These are phyloP conservation scores for Pseudococcus longispinus DNA, from an alignment of 2,888 invertebrate genomes.

Conservation along the genomic window DNA sequence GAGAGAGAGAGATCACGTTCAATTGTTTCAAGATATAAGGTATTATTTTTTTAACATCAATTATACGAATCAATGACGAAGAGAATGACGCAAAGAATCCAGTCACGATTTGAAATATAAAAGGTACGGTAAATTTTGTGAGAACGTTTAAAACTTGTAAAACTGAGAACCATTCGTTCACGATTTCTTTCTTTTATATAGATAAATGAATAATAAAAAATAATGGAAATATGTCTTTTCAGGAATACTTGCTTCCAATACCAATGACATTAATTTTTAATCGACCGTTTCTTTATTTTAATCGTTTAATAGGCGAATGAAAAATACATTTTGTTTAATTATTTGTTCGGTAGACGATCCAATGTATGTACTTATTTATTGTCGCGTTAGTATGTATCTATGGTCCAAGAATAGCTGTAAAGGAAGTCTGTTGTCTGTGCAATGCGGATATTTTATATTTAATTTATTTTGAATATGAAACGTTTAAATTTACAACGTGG, in stretches of 20 bases:
- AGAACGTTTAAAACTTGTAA: neutral
- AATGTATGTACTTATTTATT: neutral
- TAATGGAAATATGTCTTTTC: neutral
- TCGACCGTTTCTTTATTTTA: neutral
- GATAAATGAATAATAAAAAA: neutral
- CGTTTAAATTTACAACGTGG: neutral
- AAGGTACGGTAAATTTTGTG: slow-evolving; percentile 10
- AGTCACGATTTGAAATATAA: slow-evolving; percentile 19
- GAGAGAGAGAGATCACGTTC: neutral
- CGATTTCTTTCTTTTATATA: neutral
- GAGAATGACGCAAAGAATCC: slow-evolving; percentile 36
- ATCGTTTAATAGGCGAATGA: neutral
- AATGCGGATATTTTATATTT: slow-evolving; percentile 24
- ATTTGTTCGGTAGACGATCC: neutral
- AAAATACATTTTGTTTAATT: neutral
- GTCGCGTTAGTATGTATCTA: neutral
- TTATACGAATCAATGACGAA: slow-evolving; percentile 37
- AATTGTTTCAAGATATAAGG: neutral
- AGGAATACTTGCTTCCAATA: neutral
- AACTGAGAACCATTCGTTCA: neutral
- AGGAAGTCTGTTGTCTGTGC: slow-evolving; percentile 12
- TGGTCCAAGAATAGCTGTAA: neutral
- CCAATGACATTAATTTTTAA: neutral
- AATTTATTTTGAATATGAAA: slow-evolving; percentile 13
- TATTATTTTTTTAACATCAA: slow-evolving; percentile 23